phyloP scores from a whole-genome alignment of 2,113 vertebrate genomes.

The Aplodontia rufa region DNA sequence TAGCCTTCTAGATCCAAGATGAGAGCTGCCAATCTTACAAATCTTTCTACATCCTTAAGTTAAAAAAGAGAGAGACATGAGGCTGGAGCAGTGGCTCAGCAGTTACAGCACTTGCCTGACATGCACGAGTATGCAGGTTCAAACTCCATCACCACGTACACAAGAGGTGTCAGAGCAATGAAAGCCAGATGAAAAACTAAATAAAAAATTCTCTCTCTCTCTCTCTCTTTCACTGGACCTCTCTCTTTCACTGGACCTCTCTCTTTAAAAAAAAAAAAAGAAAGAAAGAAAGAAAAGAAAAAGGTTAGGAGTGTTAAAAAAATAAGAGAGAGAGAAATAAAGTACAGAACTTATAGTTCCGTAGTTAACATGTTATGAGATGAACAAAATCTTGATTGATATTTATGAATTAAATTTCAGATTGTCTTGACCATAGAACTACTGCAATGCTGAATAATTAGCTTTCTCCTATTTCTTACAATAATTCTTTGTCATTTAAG shows the following conservation, averaged over 20 bases:
- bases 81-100: too few relatives aligned
- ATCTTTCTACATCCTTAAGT: conserved; percentile 38
- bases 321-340: not conserved
- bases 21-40: conserved; percentile 27
- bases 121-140: too few relatives aligned
- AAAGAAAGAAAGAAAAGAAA: too few relatives aligned
- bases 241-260: too few relatives aligned
- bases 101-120: too few relatives aligned
- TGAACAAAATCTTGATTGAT: conserved; percentile 34
- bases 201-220: too few relatives aligned
- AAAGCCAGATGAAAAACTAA: too few relatives aligned
- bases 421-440: conserved; percentile 11
- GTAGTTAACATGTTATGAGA: not conserved
- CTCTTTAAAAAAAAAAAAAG: too few relatives aligned
- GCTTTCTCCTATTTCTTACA: not conserved
- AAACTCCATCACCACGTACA: too few relatives aligned
- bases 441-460: not conserved
- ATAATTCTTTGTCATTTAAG: not conserved
- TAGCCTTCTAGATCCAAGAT: conserved; percentile 60
- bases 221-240: too few relatives aligned
- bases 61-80: not conserved
- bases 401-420: conserved; percentile 11
- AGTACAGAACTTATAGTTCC: not conserved
- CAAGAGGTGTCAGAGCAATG: too few relatives aligned
- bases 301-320: too few relatives aligned